A percentile compares a stretch with the other conserved stretches of the same genome.
phyloP scores from a whole-genome alignment of 2,797 vertebrate species.

The Aselliscus stoliczkanus region DNA sequence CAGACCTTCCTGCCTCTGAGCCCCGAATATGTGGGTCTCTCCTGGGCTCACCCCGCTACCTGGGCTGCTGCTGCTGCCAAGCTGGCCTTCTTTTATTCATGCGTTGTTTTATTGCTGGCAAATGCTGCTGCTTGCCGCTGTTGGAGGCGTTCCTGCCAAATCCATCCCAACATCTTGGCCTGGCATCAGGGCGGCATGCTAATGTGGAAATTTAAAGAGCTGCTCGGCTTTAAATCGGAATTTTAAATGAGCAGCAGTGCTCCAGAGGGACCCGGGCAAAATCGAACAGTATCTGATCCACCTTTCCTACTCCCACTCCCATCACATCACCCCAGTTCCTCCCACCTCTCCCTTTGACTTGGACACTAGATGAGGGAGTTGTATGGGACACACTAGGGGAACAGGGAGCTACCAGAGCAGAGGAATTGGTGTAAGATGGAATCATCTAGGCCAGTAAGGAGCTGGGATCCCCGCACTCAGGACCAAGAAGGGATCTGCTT shows the following conservation, averaged over 20 bases:
- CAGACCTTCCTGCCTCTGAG: neutral
- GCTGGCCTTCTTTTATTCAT: constrained; percentile 79
- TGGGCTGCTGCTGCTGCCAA: constrained; percentile 66
- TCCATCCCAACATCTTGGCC: constrained; percentile 80
- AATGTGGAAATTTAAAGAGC: constrained; percentile 82
- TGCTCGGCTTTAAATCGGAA: constrained; percentile 78
- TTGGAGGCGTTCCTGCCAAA: constrained; percentile 79
- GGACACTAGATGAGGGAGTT: neutral
- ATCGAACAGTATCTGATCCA: constrained; percentile 70
- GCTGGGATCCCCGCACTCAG: neutral
- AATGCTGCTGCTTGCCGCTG: constrained; percentile 77
- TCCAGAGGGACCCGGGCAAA: constrained; percentile 76
- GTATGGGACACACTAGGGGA: neutral
- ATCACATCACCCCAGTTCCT: constrained; percentile 29
- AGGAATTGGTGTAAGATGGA: neutral
- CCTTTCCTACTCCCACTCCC: neutral
- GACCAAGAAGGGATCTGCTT: neutral
- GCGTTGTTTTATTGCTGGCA: constrained; percentile 81
- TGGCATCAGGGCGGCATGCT: constrained; percentile 80
- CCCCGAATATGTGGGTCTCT: neutral
- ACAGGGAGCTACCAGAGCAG: neutral
- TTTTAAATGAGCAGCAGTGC: constrained; percentile 79
- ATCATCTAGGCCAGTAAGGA: neutral
- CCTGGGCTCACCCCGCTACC: constrained; percentile 67
- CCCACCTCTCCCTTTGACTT: constrained; percentile 11